These are phyloP conservation scores for Phallusia fumigata DNA, from an alignment of 23 tunicate species.

Conservation along the genomic window DNA sequence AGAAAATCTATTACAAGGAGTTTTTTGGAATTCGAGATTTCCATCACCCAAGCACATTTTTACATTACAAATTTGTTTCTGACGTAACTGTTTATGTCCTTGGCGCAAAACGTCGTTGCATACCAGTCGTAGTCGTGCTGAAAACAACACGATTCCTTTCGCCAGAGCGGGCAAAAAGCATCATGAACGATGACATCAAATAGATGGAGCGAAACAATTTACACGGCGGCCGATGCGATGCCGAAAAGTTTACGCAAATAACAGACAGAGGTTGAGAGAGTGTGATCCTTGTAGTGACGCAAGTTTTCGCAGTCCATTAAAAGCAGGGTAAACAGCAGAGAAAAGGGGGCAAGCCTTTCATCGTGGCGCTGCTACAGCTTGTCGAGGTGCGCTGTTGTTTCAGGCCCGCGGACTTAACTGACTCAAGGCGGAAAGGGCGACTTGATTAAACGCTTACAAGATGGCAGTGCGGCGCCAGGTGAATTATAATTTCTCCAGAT, in stretches of 20 bases:
- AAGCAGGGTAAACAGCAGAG: constrained; percentile 14
- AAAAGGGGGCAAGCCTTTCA: neutral
- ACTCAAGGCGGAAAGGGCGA: neutral
- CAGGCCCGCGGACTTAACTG: neutral
- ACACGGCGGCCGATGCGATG: neutral
- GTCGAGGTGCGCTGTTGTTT: constrained; percentile 16
- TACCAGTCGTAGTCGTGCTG: neutral
- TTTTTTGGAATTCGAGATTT: too few relatives aligned
- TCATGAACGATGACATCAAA: neutral
- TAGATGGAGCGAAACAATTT: neutral
- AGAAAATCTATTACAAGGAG: too few relatives aligned
- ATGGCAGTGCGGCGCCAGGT: constrained; percentile 7
- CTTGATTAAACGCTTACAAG: constrained; percentile 1
- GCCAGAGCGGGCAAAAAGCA: neutral
- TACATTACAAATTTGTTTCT: neutral
- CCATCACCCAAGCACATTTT: too few relatives aligned
- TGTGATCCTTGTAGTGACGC: constrained; percentile 9
- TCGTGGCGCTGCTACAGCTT: neutral
- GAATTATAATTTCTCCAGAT: neutral
- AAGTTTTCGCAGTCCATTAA: constrained; percentile 12
- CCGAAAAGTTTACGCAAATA: constrained; percentile 2
- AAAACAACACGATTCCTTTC: neutral
- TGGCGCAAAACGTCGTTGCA: neutral
- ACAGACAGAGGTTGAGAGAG: constrained; percentile 3
- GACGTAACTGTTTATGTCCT: neutral